phyloP scores from a whole-genome alignment of 2,888 invertebrate genomes.

The Anthrax anthrax region DNA sequence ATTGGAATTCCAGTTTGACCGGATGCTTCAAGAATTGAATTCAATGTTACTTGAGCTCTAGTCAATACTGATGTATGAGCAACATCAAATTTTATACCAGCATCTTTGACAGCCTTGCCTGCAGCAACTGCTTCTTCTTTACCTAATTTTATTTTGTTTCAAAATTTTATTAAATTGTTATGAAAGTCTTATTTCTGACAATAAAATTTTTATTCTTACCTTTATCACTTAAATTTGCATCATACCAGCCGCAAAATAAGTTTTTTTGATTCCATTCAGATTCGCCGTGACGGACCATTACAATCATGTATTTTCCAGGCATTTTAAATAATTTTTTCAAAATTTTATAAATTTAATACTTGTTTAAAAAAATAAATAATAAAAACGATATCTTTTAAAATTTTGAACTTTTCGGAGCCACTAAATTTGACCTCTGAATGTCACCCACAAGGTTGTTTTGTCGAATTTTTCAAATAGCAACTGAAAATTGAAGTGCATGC shows the following conservation, averaged over 20 bases:
- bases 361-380: too few species aligned
- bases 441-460: constrained; percentile 17
- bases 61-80: constrained; percentile 72
- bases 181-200: too few species aligned
- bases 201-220: constrained; percentile 32
- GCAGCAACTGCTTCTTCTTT: constrained; percentile 39
- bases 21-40: constrained; percentile 50
- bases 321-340: constrained; percentile 18
- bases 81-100: constrained; percentile 59
- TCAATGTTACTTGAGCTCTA: constrained; percentile 64
- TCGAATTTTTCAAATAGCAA: background rate
- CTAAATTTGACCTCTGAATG: constrained; percentile 18
- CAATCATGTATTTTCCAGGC: constrained; percentile 46
- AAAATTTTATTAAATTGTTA: too few species aligned
- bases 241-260: constrained; percentile 61
- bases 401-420: background rate
- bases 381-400: too few species aligned
- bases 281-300: constrained; percentile 63
- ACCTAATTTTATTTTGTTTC: constrained; percentile 21
- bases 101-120: constrained; percentile 64
- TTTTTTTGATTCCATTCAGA: constrained; percentile 63
- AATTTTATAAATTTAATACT: background rate
- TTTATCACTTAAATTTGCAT: constrained; percentile 51
- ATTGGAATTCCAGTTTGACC: constrained; percentile 54
- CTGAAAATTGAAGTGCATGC: too few species aligned